phyloP scores from a whole-genome alignment of 2,113 vertebrate genomes.

The Cryptoleucopteryx plumbea region DNA sequence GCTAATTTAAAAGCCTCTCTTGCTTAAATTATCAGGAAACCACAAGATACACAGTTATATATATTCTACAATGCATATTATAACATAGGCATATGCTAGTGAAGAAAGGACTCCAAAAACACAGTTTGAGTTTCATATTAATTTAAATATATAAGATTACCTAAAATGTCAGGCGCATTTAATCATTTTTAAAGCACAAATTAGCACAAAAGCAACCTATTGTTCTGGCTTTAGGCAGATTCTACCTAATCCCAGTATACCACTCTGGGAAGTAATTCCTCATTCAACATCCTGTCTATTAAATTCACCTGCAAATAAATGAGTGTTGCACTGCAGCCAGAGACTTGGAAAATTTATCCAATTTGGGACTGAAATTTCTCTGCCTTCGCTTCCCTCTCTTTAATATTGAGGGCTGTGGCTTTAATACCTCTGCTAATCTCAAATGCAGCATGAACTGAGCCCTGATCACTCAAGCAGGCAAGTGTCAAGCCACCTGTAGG shows the following conservation, averaged over 20 bases:
- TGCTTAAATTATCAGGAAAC: slow-evolving; percentile 40
- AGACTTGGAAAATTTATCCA: slow-evolving; percentile 20
- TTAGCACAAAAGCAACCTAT: slow-evolving; percentile 3
- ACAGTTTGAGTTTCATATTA: not conserved
- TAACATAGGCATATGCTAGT: not conserved
- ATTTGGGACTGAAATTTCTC: slow-evolving; percentile 23
- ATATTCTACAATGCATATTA: not conserved
- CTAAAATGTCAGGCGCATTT: slow-evolving; percentile 3
- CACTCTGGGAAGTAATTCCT: slow-evolving; percentile 13
- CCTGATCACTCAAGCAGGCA: not conserved
- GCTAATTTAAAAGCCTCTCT: slow-evolving; percentile 49
- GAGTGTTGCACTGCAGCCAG: not conserved
- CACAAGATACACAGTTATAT: not conserved
- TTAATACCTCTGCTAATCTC: not conserved
- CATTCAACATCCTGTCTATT: slow-evolving; percentile 29
- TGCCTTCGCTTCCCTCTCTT: not conserved
- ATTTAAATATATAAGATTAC: slow-evolving; percentile 21
- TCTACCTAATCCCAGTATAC: not conserved
- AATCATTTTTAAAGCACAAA: slow-evolving; percentile 29
- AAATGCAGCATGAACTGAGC: not conserved
- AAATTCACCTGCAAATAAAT: slow-evolving; percentile 47
- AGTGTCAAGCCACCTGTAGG: not conserved
- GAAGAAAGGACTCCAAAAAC: not conserved
- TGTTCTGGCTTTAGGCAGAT: slow-evolving; percentile 16
- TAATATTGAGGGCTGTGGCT: not conserved